Base-by-base conservation (phyloP, 2,113 vertebrate genomes). In the Grantiella picta region DNA sequence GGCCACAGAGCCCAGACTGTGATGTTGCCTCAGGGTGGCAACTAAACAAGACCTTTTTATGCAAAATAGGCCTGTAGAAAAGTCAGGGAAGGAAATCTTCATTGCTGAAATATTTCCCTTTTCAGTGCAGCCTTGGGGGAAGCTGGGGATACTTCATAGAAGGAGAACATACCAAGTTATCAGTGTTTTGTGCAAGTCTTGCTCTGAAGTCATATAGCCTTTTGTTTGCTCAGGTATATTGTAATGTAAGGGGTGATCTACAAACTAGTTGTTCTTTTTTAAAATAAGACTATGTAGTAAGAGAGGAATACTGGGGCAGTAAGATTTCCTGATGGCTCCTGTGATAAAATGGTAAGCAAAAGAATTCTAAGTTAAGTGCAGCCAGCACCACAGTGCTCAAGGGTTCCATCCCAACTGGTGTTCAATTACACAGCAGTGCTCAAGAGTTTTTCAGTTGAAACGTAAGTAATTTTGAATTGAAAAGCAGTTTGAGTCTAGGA, bases 1-100 rank as follows among this genome's bases (percentile, higher is more conserved):
- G 97, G 89, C 97, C 96, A 88, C 86, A 93, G 95, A 97, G 94
- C 94, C 90, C 92, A 80, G 88, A 92, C 82, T 75, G 86, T 87
- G 61, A 27, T 90, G 77, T 91, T 33, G 70, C 94, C 92, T 80
- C 61, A 60, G 92, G 94, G 93, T 79, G 61, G 53, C 89, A 81
- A 36, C 92, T 76, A 1, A 60, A 59, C 77, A 89, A 92, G 79
- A 87, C 87, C 77, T 95, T 85, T 83, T 19, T 54, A 38, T 95
- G 65, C 75, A 94, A 56, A 90, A 75, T 24, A 89, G 52, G 45
- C 89, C 73, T 88, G 57, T 69, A 95, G 84, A 89, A 86, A 92
- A 95, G 76, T 47, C 81, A 40, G 25, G 86, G 84, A 56, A 72
- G 61, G 68, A 88, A 75, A 7, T 53, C 25, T 49, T 75, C 25